Evolutionary conservation across 2,113 vertebrate species (phyloP), one percentile per base, ranked within the genome.

Genomic region (Psilopogon haemacephalus): DNA sequence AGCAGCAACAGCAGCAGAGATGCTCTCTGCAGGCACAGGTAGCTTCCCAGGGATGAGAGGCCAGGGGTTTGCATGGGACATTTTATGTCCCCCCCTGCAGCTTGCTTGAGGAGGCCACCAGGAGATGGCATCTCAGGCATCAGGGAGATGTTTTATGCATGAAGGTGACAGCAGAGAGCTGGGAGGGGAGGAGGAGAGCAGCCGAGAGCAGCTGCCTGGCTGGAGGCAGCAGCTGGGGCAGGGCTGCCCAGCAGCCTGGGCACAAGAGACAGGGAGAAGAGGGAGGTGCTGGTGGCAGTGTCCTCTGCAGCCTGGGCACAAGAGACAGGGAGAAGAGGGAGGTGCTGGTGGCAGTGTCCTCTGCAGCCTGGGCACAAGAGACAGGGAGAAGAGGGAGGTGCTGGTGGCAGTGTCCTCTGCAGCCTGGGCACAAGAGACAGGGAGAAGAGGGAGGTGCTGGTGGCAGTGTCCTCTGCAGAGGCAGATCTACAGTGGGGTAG

Each of bases 131-230:
- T 20, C 46, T 71, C 74, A 26, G 70, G 28, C 52, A 44, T 20
- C 42, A 27, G 62, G 48, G 52, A 83, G 60, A 68, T 69, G 74
- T 73, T 82, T 94, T 72, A 81, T 77, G 71, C 78, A 94, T 63
- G 81, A 59, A 71, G 89, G 67, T 55, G 68, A 84, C 63, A 76
- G 89, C 81, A 50, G 89, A 58, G 88, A 75, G 65, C 54, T 3
- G 1, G 48, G 48, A 79, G 38, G 62, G 0, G 3, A 78, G 62
- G 58, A 59, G 50, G 48, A 50, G 48, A 55, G 54, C 54, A 55
- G 54, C 54, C 54, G 8, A 59, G 14, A 86, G 48, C 70, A 80
- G 80, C 44, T 6, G 5, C 3, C 52, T 20, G 9, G 40, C 64
- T 79, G 9, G 0, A 18, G 76, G 67, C 56, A 55, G 55, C 64